Evolutionary conservation across 1,140 invertebrate genomes (phyloP).

Genomic region (Papilio machaon): DNA sequence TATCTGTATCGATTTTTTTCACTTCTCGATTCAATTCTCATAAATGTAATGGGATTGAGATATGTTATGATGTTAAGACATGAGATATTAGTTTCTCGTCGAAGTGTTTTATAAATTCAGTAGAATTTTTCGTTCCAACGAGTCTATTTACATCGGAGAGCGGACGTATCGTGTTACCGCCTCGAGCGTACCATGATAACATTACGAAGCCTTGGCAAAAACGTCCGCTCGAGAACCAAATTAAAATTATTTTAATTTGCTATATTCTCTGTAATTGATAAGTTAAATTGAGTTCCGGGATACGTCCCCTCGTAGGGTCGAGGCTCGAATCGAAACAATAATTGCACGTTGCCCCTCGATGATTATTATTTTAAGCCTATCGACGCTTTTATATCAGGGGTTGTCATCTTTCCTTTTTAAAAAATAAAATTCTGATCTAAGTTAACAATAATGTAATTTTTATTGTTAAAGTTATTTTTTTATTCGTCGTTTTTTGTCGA

Average conservation of each 20-base stretch:
- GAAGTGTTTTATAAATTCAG: constrained; percentile 68
- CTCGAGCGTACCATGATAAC: constrained; percentile 64
- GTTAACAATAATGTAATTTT: too few species aligned
- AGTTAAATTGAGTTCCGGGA: constrained; percentile 63
- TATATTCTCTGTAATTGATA: constrained; percentile 70
- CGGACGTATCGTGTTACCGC: constrained; percentile 71
- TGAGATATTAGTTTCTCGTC: constrained; percentile 48
- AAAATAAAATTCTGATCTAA: background rate
- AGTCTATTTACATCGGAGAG: constrained; percentile 71
- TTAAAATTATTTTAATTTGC: constrained; percentile 67
- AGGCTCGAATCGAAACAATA: constrained; percentile 62
- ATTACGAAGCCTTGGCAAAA: constrained; percentile 65
- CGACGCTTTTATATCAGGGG: constrained; percentile 13
- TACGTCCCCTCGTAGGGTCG: constrained; percentile 46
- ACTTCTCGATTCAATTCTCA: background rate
- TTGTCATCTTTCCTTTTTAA: background rate
- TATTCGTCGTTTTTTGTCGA: too few species aligned
- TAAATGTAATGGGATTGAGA: background rate
- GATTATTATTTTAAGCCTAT: constrained; percentile 50
- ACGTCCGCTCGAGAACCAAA: constrained; percentile 53
- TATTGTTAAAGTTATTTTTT: too few species aligned
- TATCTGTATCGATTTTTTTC: background rate
- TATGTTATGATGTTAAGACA: background rate
- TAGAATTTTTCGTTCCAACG: constrained; percentile 74
- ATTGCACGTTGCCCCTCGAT: constrained; percentile 50